Evolutionary conservation across 2,888 invertebrate species (phyloP).

Genomic region (Crepidodera aurea): DNA sequence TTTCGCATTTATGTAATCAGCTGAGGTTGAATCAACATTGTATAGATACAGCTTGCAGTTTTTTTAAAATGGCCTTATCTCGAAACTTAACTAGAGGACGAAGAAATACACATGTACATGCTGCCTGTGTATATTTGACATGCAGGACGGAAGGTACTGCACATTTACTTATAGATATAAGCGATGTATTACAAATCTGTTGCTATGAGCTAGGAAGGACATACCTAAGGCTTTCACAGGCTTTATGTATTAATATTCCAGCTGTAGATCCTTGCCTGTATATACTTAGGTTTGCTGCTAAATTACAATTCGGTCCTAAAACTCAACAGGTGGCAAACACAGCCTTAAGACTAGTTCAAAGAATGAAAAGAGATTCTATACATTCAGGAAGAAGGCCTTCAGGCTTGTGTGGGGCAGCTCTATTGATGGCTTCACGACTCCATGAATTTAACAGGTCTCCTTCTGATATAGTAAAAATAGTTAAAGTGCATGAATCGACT

Average conservation of each 20-base stretch:
- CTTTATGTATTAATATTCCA: conserved; percentile 89
- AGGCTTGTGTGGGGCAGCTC: conserved; percentile 97
- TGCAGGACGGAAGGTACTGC: conserved; percentile 94
- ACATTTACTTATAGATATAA: conserved; percentile 95
- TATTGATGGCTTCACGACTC: conserved; percentile 91
- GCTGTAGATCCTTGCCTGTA: conserved; percentile 76
- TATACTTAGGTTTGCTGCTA: conserved; percentile 82
- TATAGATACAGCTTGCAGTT: conserved; percentile 91
- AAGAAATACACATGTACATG: conserved; percentile 88
- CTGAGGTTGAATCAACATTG: conserved; percentile 89
- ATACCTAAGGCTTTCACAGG: conserved; percentile 87
- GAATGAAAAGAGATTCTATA: conserved; percentile 98
- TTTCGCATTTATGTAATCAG: conserved; percentile 86
- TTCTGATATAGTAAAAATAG: conserved; percentile 89
- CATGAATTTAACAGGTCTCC: conserved; percentile 91
- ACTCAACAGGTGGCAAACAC: conserved; percentile 96
- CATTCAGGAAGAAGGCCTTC: conserved; percentile 96
- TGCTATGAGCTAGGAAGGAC: conserved; percentile 95
- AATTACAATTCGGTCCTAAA: conserved; percentile 90
- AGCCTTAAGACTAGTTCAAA: conserved; percentile 89
- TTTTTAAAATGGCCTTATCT: conserved; percentile 90
- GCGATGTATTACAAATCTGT: conserved; percentile 96
- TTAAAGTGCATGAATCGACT: conserved; percentile 94
- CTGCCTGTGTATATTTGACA: conserved; percentile 97
- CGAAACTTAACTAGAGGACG: conserved; percentile 90